Percentiles rank a stretch among this genome's conserved stretches.
Conservation (phyloP, 2,113 vertebrate species). For the Dromaius novaehollandiae region DNA sequence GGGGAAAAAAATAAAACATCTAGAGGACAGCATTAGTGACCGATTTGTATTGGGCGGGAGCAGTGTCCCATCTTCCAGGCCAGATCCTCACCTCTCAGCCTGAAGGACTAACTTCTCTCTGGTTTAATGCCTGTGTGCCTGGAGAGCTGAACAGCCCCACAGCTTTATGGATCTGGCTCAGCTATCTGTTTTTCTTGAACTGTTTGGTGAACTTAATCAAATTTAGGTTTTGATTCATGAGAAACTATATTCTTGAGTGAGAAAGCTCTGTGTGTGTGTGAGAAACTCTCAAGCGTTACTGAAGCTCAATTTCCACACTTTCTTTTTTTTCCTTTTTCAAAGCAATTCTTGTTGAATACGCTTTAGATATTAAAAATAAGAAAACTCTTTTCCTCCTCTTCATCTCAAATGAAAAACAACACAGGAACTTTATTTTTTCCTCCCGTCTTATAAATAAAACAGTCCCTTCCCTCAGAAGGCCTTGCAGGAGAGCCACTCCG, state of each 20-base stretch:
- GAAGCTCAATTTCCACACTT: background rate
- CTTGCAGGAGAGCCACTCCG: background rate
- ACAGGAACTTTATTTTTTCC: constrained; percentile 47
- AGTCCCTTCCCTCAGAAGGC: constrained; percentile 24
- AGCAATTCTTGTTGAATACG: rapidly evolving
- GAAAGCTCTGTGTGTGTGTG: background rate
- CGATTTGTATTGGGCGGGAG: background rate
- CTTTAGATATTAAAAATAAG: background rate
- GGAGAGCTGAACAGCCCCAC: background rate
- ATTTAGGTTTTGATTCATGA: background rate
- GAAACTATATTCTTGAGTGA: background rate
- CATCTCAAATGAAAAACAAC: background rate
- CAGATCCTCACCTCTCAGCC: background rate
- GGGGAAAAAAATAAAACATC: background rate
- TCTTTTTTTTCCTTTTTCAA: constrained; percentile 3
- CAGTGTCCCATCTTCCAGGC: background rate
- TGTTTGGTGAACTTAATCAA: background rate
- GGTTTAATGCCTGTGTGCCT: background rate
- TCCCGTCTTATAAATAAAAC: constrained; percentile 43
- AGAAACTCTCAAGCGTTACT: rapidly evolving
- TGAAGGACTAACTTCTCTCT: background rate
- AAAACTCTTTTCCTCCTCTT: constrained; percentile 8
- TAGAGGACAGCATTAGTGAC: background rate
- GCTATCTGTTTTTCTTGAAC: background rate
- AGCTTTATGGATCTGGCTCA: background rate